Conservation (phyloP, 2,888 invertebrate genomes). For the Limnephilus auricula region DNA sequence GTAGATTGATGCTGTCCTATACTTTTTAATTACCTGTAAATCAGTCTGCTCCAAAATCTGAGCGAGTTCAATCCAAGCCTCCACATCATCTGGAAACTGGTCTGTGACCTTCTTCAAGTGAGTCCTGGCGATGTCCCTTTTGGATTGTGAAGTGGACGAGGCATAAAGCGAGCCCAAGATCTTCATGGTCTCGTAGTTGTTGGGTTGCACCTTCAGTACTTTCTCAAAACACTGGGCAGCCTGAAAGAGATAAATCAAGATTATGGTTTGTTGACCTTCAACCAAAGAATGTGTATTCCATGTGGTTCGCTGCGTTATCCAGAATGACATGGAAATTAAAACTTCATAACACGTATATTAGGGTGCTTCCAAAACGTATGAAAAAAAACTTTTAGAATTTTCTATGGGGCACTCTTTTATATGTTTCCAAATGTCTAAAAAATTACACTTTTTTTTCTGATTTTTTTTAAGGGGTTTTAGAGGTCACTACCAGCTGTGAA, state of each 20-base stretch:
- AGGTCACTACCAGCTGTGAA: too few species aligned
- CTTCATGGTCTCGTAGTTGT: slow-evolving; percentile 99
- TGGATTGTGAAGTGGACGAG: slow-evolving; percentile 90
- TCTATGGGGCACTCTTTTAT: too few species aligned
- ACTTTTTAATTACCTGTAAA: slow-evolving; percentile 77
- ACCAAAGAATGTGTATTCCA: not conserved
- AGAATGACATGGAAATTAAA: not conserved
- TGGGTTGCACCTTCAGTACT: slow-evolving; percentile 97
- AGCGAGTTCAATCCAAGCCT: slow-evolving; percentile 99
- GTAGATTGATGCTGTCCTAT: not conserved
- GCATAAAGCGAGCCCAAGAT: slow-evolving; percentile 98
- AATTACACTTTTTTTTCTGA: too few species aligned
- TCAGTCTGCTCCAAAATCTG: slow-evolving; percentile 98
- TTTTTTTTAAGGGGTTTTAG: too few species aligned
- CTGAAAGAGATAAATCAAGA: slow-evolving; percentile 73
- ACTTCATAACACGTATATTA: too few species aligned
- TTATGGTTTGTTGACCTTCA: not conserved
- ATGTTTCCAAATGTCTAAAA: too few species aligned
- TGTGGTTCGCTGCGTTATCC: not conserved
- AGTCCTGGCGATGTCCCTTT: slow-evolving; percentile 94
- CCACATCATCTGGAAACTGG: slow-evolving; percentile 98
- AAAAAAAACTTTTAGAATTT: not conserved
- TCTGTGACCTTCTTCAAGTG: slow-evolving; percentile 97
- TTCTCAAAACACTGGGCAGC: slow-evolving; percentile 99
- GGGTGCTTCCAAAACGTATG: too few species aligned